phyloP scores from a whole-genome alignment of 2,797 vertebrate genomes.

The Sciurus carolinensis region DNA sequence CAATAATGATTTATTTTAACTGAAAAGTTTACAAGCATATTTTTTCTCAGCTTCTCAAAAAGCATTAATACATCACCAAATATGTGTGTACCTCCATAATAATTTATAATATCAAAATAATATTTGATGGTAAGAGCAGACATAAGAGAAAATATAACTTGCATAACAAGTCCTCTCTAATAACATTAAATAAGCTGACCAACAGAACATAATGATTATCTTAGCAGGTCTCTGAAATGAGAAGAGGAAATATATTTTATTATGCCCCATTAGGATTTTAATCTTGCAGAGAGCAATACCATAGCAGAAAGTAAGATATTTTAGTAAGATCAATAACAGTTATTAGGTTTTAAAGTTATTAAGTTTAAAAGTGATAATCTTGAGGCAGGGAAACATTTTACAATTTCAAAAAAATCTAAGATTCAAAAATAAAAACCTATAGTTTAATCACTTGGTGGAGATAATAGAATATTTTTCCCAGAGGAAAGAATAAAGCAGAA shows the following conservation, averaged over 20 bases:
- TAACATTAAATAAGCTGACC: conserved; percentile 75
- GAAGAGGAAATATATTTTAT: conserved; percentile 72
- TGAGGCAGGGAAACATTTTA: conserved; percentile 74
- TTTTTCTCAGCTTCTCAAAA: conserved; percentile 57
- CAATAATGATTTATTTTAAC: conserved; percentile 62
- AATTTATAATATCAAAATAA: conserved; percentile 63
- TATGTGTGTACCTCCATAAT: neutral
- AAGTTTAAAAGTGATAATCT: conserved; percentile 69
- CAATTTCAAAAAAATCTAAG: conserved; percentile 78
- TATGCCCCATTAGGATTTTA: conserved; percentile 77
- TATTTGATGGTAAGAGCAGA: conserved; percentile 67
- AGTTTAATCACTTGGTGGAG: conserved; percentile 84
- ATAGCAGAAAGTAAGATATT: conserved; percentile 69
- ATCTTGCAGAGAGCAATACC: conserved; percentile 44
- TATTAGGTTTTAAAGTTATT: conserved; percentile 64
- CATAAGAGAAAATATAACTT: conserved; percentile 65
- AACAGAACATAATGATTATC: conserved; percentile 29
- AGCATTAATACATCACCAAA: conserved; percentile 15
- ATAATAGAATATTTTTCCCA: conserved; percentile 85
- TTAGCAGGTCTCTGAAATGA: conserved; percentile 73
- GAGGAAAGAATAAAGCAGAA: conserved; percentile 85
- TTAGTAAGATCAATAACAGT: conserved; percentile 78
- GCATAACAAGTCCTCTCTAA: conserved; percentile 69
- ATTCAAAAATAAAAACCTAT: conserved; percentile 85
- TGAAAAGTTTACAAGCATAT: neutral